phyloP scores from a whole-genome alignment of 2,113 vertebrate genomes.

The Columba janthina region DNA sequence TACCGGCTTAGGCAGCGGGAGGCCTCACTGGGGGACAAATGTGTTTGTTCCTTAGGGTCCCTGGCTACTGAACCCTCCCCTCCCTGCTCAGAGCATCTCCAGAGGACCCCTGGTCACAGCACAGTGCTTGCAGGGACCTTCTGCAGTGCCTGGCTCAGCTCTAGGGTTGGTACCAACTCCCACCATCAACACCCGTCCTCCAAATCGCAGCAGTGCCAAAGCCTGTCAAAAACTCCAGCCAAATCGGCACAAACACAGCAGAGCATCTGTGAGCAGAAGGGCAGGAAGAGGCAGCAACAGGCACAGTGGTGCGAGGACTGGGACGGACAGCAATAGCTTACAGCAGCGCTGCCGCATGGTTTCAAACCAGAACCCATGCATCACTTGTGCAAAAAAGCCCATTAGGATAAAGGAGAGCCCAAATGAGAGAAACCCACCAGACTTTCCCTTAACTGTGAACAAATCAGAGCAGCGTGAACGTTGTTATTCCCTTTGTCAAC shows the following conservation, averaged over 20 bases:
- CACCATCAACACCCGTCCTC: background rate
- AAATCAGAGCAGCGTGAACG: background rate
- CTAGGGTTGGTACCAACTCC: background rate
- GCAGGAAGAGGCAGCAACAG: background rate
- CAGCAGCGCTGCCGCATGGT: background rate
- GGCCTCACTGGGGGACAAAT: background rate
- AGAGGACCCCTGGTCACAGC: background rate
- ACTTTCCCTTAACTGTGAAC: background rate
- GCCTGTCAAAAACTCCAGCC: background rate
- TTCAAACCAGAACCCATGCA: fast-evolving
- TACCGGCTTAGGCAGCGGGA: background rate
- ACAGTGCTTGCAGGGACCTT: background rate
- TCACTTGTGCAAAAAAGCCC: fast-evolving
- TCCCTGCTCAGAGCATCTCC: background rate
- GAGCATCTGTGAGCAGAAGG: background rate
- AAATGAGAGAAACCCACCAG: background rate
- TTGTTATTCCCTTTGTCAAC: background rate
- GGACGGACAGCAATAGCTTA: background rate
- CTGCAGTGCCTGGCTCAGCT: background rate
- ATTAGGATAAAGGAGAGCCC: background rate
- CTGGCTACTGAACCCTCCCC: background rate
- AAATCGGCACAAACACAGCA: background rate
- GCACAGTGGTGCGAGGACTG: background rate
- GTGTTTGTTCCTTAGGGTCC: background rate
- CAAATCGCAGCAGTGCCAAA: background rate